phyloP scores from a whole-genome alignment of 2,888 invertebrate genomes.

The Cyclophora albipunctata region DNA sequence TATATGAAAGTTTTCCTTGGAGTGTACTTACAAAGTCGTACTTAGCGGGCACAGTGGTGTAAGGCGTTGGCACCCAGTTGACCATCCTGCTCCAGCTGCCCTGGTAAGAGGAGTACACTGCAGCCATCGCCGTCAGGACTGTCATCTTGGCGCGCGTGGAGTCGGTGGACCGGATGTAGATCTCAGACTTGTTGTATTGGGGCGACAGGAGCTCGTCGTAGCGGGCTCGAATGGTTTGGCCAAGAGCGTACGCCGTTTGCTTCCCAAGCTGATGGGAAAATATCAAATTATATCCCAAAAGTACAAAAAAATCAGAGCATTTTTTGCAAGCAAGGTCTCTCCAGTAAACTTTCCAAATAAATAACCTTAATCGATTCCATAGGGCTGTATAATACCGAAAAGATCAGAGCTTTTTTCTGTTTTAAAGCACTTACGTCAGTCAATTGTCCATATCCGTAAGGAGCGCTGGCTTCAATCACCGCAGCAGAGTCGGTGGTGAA shows the following conservation, averaged over 20 bases:
- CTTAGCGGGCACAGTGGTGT: slow-evolving; percentile 31
- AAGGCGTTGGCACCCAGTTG: slow-evolving; percentile 39
- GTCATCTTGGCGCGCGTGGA: slow-evolving; percentile 44
- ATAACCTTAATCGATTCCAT: no score
- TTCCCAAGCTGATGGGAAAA: slow-evolving; percentile 25
- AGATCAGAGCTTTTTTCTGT: not conserved
- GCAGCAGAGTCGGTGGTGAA: slow-evolving; percentile 21
- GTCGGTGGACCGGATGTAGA: slow-evolving; percentile 44
- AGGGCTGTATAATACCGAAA: not conserved
- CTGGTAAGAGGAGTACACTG: slow-evolving; percentile 25
- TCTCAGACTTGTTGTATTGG: slow-evolving; percentile 36
- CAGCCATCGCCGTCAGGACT: slow-evolving; percentile 33
- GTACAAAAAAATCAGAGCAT: no score
- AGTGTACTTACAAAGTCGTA: slow-evolving; percentile 37
- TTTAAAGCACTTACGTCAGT: slow-evolving; percentile 30
- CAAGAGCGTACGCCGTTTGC: slow-evolving; percentile 25
- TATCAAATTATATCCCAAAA: no score
- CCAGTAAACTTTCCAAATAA: no score
- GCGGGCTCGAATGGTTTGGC: slow-evolving; percentile 27
- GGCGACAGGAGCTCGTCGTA: slow-evolving; percentile 32
- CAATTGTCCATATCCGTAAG: slow-evolving; percentile 38
- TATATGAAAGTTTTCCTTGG: no score
- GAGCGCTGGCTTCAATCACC: slow-evolving; percentile 13
- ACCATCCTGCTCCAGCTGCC: slow-evolving; percentile 30
- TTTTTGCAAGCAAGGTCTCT: no score